A percentile compares a stretch with the other conserved stretches of the same genome.
Conservation (phyloP, 2,888 invertebrate genomes). For the Drosophila infuscata region DNA sequence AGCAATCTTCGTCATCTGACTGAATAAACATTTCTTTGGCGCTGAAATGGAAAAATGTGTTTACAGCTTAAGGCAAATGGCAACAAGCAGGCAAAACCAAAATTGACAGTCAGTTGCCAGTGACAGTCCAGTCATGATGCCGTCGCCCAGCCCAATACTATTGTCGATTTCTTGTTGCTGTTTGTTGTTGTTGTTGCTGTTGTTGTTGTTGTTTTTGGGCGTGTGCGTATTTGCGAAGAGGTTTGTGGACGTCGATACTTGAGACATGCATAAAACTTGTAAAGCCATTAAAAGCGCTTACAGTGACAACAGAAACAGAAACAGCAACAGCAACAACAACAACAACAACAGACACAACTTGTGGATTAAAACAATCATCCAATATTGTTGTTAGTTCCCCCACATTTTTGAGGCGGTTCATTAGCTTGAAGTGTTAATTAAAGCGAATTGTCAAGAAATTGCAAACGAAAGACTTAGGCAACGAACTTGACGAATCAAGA, state of each 20-base stretch:
- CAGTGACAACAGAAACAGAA: constrained; percentile 38
- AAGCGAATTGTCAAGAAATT: constrained; percentile 56
- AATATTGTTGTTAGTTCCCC: constrained; percentile 44
- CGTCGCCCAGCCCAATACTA: constrained; percentile 47
- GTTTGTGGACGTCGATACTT: constrained; percentile 35
- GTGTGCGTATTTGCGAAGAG: constrained; percentile 70
- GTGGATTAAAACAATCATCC: constrained; percentile 41
- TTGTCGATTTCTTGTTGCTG: constrained; percentile 41
- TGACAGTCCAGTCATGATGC: constrained; percentile 55
- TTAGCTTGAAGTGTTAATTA: constrained; percentile 71
- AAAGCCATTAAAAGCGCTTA: constrained; percentile 58
- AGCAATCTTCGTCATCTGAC: constrained; percentile 55
- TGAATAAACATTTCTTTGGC: constrained; percentile 60
- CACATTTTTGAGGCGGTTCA: constrained; percentile 36
- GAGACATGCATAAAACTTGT: constrained; percentile 66
- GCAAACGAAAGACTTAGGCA: constrained; percentile 64
- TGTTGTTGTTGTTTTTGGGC: constrained; percentile 55
- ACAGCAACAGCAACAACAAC: constrained; percentile 18
- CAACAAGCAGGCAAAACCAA: constrained; percentile 31
- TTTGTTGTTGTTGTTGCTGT: constrained; percentile 21
- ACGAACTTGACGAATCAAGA: constrained; percentile 71
- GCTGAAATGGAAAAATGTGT: constrained; percentile 69
- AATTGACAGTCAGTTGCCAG: constrained; percentile 54
- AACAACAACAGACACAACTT: constrained; percentile 23
- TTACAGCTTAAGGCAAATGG: constrained; percentile 68